These are phyloP conservation scores for Indicator indicator DNA, from an alignment of 2,113 vertebrate species.

Conservation along the genomic window DNA sequence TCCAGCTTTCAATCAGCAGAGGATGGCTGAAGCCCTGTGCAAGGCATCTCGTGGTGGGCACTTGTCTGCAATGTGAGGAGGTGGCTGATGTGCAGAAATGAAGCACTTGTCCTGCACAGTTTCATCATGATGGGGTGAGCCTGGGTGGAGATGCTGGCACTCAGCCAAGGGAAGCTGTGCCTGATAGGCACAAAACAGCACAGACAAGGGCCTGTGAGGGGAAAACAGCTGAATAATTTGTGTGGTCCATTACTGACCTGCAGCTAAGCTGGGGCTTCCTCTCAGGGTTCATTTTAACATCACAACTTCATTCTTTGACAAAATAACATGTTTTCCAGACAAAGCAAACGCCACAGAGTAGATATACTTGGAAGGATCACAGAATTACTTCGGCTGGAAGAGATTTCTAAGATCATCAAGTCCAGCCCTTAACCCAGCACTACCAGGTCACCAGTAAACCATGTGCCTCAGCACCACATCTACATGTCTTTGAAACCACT, in stretches of 20 bases:
- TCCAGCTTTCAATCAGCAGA: not conserved
- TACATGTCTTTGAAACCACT: not conserved
- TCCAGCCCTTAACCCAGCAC: not conserved
- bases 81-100: not conserved
- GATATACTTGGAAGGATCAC: not conserved
- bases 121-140: not conserved
- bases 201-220: not conserved
- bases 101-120: not conserved
- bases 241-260: not conserved
- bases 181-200: not conserved
- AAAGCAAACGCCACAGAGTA: not conserved
- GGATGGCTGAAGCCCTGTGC: not conserved
- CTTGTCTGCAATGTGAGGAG: not conserved
- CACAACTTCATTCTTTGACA: accelerated
- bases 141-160: not conserved
- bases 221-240: not conserved
- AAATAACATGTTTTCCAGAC: not conserved
- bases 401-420: not conserved
- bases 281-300: not conserved
- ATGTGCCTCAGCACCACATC: not conserved
- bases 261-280: not conserved
- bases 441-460: not conserved
- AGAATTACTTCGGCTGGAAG: not conserved
- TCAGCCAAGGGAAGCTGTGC: not conserved
- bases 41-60: not conserved